Percentiles rank a stretch among this genome's conserved stretches.
Evolutionary conservation across 2,888 invertebrate species (phyloP).

Genomic region (Trichogramma evanescens): DNA sequence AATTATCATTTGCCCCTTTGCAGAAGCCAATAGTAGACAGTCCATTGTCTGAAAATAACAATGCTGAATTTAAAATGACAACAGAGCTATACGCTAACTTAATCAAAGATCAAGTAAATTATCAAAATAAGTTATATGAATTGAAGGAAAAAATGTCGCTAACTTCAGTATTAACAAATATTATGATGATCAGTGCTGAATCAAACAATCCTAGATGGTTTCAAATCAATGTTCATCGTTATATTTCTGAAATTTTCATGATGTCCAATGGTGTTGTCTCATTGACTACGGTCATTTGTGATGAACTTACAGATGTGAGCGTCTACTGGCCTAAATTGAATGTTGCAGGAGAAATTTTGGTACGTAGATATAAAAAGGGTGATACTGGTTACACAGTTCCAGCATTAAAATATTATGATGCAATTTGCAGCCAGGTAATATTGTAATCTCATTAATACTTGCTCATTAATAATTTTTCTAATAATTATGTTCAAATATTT

Average conservation of each 20-base stretch:
- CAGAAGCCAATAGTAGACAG: constrained; percentile 52
- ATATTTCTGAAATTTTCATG: constrained; percentile 56
- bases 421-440: constrained; percentile 43
- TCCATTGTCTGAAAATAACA: constrained; percentile 29
- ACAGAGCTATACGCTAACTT: constrained; percentile 52
- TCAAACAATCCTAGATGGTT: constrained; percentile 58
- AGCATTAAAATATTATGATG: constrained; percentile 50
- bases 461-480: background rate
- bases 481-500: constrained; percentile 1
- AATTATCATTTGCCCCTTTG: constrained; percentile 61
- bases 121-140: constrained; percentile 49
- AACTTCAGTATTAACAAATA: constrained; percentile 59
- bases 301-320: constrained; percentile 53
- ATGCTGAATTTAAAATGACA: constrained; percentile 51
- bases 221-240: constrained; percentile 54
- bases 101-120: constrained; percentile 50
- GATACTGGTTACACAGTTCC: no score
- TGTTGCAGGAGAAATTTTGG: constrained; percentile 58
- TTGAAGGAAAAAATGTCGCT: constrained; percentile 56
- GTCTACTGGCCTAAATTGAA: constrained; percentile 64
- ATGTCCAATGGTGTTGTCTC: constrained; percentile 59
- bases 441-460: background rate
- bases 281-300: constrained; percentile 60
- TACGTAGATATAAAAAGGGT: constrained; percentile 49
- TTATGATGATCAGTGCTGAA: constrained; percentile 59